Conservation (phyloP, 2,113 vertebrate genomes). For the Bos indicus region DNA sequence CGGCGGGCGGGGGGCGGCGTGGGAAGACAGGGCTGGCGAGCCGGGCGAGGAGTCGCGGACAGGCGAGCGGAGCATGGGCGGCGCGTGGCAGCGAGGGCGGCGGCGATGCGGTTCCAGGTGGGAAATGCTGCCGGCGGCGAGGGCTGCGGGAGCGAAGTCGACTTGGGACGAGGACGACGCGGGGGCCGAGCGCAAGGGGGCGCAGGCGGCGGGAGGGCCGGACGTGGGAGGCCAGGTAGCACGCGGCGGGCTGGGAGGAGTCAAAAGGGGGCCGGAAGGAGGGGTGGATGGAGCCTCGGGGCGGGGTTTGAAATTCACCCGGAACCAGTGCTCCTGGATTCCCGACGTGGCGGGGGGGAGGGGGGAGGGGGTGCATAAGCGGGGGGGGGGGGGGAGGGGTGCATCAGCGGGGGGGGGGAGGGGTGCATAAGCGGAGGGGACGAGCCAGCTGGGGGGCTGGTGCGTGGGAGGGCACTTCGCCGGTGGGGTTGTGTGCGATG, state of each 20-base stretch:
- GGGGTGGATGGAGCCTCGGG: neutral
- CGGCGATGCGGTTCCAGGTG: neutral
- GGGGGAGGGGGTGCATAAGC: too few species aligned
- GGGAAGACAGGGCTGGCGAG: neutral
- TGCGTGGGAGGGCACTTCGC: neutral
- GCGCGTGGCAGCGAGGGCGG: neutral
- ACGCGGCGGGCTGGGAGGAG: neutral
- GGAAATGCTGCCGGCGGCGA: neutral
- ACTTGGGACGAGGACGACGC: neutral
- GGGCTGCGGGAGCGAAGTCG: neutral
- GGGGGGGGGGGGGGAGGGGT: too few species aligned
- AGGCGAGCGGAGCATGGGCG: neutral
- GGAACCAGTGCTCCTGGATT: neutral
- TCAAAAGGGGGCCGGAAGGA: neutral
- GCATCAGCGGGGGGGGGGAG: too few species aligned
- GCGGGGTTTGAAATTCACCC: neutral
- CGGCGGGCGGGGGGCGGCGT: neutral
- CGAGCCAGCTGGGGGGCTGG: neutral
- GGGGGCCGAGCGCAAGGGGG: neutral
- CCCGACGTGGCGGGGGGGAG: neutral
- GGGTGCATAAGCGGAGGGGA: accelerated
- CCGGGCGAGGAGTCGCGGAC: too few species aligned
- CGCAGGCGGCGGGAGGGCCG: neutral
- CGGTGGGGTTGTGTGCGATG: too few species aligned
- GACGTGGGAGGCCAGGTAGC: neutral